phyloP scores from a whole-genome alignment of 2,888 invertebrate species.

The Atherix ibis region DNA sequence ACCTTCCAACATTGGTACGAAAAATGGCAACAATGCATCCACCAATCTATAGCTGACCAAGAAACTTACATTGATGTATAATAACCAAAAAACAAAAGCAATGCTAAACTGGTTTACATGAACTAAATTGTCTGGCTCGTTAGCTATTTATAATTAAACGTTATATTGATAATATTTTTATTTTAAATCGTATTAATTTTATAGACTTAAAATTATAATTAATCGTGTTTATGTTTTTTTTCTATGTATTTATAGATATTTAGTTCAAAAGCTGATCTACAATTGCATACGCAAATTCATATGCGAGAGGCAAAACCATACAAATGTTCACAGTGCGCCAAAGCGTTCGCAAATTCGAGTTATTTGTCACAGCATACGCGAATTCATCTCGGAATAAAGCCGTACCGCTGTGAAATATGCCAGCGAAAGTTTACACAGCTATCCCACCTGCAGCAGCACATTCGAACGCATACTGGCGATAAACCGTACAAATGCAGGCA shows the following conservation, averaged over 20 bases:
- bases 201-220: too few species aligned
- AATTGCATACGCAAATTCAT: conserved; percentile 94
- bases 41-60: too few species aligned
- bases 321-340: conserved; percentile 97
- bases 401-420: conserved; percentile 96
- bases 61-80: too few species aligned
- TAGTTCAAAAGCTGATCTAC: conserved; percentile 92
- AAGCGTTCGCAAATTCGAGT: conserved; percentile 98
- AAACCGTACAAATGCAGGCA: conserved; percentile 98
- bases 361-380: conserved; percentile 98
- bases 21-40: too few species aligned
- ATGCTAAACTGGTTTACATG: too few species aligned
- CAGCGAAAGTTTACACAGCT: conserved; percentile 98
- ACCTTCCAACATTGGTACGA: too few species aligned
- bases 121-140: too few species aligned
- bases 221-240: too few species aligned
- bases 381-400: conserved; percentile 98
- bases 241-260: conserved; percentile 95
- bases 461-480: conserved; percentile 97
- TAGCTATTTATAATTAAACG: too few species aligned
- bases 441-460: conserved; percentile 98
- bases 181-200: too few species aligned
- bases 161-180: too few species aligned
- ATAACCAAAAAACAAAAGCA: too few species aligned
- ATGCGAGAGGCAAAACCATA: conserved; percentile 99